phyloP scores from a whole-genome alignment of 1,140 invertebrate genomes.

The Drosophila lacteicornis region DNA sequence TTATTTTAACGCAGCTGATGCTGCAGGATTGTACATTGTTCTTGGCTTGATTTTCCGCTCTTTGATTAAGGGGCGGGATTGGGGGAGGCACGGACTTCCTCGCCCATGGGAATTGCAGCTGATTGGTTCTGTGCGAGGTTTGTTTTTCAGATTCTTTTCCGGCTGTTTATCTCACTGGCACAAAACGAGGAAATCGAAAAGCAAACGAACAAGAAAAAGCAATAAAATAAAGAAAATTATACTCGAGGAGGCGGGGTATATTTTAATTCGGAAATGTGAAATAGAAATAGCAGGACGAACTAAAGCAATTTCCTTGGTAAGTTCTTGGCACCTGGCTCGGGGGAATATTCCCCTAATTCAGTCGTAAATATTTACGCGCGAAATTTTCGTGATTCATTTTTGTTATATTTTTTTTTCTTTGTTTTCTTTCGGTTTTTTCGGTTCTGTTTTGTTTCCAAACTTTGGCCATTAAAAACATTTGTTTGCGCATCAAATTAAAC shows the following conservation, averaged over 20 bases:
- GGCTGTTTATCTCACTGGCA: slow-evolving; percentile 30
- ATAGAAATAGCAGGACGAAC: slow-evolving; percentile 10
- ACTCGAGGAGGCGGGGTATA: not conserved
- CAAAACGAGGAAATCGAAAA: slow-evolving; percentile 42
- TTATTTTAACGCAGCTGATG: slow-evolving; percentile 51
- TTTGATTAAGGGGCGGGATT: slow-evolving; percentile 60
- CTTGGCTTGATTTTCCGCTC: slow-evolving; percentile 46
- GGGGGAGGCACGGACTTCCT: not conserved
- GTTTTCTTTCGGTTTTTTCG: not conserved
- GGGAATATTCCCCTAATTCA: slow-evolving; percentile 53
- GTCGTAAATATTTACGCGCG: slow-evolving; percentile 66
- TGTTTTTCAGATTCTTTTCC: slow-evolving; percentile 32
- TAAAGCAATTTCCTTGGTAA: slow-evolving; percentile 30
- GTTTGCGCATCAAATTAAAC: slow-evolving; percentile 78
- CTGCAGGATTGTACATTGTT: slow-evolving; percentile 51
- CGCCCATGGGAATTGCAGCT: slow-evolving; percentile 53
- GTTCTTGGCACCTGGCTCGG: slow-evolving; percentile 44
- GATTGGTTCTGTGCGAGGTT: slow-evolving; percentile 71
- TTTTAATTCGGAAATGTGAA: slow-evolving; percentile 37
- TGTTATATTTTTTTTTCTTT: slow-evolving; percentile 4
- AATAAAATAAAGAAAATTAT: slow-evolving; percentile 40
- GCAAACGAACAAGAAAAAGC: slow-evolving; percentile 25
- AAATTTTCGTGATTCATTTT: slow-evolving; percentile 20
- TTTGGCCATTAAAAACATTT: slow-evolving; percentile 77
- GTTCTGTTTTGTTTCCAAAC: slow-evolving; percentile 37